These are phyloP conservation scores for Eremobia ochroleuca DNA, from an alignment of 2,888 invertebrate species.

Conservation along the genomic window DNA sequence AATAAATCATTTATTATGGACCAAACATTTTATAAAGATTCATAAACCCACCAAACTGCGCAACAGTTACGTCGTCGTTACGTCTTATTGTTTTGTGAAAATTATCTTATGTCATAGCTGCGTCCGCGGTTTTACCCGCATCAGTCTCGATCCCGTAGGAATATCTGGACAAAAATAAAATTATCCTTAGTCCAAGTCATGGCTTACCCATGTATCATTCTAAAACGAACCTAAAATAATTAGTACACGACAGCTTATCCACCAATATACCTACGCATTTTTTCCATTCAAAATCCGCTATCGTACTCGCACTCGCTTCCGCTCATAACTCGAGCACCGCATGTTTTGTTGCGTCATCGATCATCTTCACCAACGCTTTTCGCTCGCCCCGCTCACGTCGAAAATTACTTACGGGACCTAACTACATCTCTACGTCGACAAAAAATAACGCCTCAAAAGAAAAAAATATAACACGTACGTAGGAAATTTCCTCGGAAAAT, in stretches of 20 bases:
- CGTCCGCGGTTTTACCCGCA: neutral
- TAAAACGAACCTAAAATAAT: neutral
- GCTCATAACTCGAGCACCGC: slow-evolving; percentile 54
- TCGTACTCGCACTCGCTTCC: slow-evolving; percentile 42
- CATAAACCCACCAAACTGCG: too few relatives aligned
- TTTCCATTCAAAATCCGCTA: neutral
- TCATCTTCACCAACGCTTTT: slow-evolving; percentile 83
- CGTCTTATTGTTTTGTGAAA: too few relatives aligned
- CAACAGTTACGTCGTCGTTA: too few relatives aligned
- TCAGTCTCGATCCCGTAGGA: neutral
- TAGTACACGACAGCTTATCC: neutral
- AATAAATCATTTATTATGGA: too few relatives aligned
- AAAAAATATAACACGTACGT: slow-evolving; percentile 60
- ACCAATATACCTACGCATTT: neutral
- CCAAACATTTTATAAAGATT: too few relatives aligned
- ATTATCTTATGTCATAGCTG: too few relatives aligned
- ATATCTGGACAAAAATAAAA: neutral
- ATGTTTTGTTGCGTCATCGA: slow-evolving; percentile 85
- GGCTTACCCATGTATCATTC: neutral
- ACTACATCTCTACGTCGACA: slow-evolving; percentile 74
- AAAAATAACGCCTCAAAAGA: slow-evolving; percentile 70
- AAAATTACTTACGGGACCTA: slow-evolving; percentile 87
- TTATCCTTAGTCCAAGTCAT: neutral
- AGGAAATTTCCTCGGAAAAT: slow-evolving; percentile 53
- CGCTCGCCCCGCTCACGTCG: slow-evolving; percentile 77